Base-by-base conservation (phyloP, 2,113 vertebrate species). In the Anseranas semipalmata region DNA sequence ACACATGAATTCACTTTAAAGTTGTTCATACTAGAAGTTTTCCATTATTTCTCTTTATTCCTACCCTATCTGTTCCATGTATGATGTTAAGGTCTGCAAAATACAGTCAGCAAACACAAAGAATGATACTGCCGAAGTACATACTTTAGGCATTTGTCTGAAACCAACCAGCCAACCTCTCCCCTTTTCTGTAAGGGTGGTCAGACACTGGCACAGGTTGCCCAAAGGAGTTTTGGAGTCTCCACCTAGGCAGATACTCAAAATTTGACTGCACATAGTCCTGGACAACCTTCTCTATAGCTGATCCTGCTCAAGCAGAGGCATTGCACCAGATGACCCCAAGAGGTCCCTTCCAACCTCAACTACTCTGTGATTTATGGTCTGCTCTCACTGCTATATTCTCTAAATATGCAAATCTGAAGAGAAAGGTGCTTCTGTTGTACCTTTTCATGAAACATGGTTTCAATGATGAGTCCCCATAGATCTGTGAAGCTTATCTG, bases 401-500 rank as follows among this genome's bases (percentile, higher is more conserved):
- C 39, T 72, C 13, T 62, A 58, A 30, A 50, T 58, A 72, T 5
- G 60, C 10, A 73, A 50, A 68, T 32, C 19, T 66, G 37, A 84
- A 94, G 39, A 91, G 43, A 67, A 81, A 62, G 17, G 5, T 48
- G 63, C 21, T 92, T 74, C 15, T 82, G 3, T 21, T n/a, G 18
- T 95, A 99, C 99, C 98, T 98, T 96, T 12, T 98, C 98, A 20
- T 96, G 95, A 11, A 99, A 93, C 84, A 98, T 97, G 35, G 97
- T 76, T 93, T 99, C 98, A 4, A 99, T 89, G 28, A 98, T 94
- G 85, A 99, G 98, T 63, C 98, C 98, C 98, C 98, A 98, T 1
- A 99, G 96, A 63, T 99, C 99, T 0, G 98, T 98, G 30, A 98
- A 96, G 33, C 98, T 98, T 63, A 98, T 94, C 10, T 41, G 91